Evolutionary conservation across 2,113 vertebrate species (phyloP).

Genomic region (Tichodroma muraria): DNA sequence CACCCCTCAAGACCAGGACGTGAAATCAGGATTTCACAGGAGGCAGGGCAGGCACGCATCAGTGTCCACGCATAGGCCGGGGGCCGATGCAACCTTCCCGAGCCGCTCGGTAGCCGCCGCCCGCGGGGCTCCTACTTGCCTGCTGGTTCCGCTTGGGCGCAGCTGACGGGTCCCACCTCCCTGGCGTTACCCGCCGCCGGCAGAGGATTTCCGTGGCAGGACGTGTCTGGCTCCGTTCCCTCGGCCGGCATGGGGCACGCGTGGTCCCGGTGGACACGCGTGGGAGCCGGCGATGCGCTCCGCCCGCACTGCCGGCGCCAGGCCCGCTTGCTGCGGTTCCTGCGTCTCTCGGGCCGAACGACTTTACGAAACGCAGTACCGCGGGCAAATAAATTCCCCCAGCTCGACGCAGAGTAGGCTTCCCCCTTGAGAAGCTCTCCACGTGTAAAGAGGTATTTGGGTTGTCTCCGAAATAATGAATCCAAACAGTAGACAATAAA

Average conservation of each 20-base stretch:
- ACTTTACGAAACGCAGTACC: neutral
- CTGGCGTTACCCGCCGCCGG: rapidly evolving
- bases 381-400: neutral
- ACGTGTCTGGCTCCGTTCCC: rapidly evolving
- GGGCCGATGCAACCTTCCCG: rapidly evolving
- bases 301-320: neutral
- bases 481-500: constrained; percentile 69
- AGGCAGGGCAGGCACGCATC: neutral
- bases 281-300: neutral
- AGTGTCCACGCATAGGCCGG: too few species aligned
- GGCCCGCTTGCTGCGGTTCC: neutral
- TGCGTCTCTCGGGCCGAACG: neutral
- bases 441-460: neutral
- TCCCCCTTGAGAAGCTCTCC: constrained; percentile 26
- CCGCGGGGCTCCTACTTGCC: neutral
- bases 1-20: neutral
- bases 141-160: rapidly evolving
- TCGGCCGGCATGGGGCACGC: neutral
- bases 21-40: neutral
- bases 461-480: constrained; percentile 71
- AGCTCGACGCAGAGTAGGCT: neutral
- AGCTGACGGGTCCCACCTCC: neutral
- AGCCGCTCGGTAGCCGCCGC: rapidly evolving
- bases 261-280: neutral
- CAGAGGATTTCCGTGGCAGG: neutral